phyloP scores from a whole-genome alignment of 1,140 invertebrate species.

The Coenobita brevimanus region DNA sequence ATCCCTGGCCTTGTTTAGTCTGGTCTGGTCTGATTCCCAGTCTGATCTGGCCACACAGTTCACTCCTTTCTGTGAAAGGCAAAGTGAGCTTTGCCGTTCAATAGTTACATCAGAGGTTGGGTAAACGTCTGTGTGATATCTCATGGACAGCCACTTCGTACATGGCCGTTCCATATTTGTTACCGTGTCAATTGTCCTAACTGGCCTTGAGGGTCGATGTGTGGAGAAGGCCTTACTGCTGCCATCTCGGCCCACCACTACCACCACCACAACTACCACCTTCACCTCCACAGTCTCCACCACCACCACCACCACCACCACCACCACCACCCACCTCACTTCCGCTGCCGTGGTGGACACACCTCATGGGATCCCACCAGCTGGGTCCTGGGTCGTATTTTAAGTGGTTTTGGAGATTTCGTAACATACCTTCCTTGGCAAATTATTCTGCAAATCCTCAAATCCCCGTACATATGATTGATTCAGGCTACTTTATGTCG shows the following conservation, averaged over 20 bases:
- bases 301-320: not conserved
- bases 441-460: too few species aligned
- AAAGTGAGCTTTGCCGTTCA: slow-evolving; percentile 46
- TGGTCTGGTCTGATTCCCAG: too few species aligned
- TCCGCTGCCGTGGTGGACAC: too few species aligned
- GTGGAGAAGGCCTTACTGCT: slow-evolving; percentile 19
- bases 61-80: slow-evolving; percentile 60
- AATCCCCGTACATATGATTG: too few species aligned
- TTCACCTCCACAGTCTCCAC: slow-evolving; percentile 8
- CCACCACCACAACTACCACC: not conserved
- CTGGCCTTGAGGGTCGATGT: slow-evolving; percentile 18
- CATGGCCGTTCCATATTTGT: slow-evolving; percentile 46
- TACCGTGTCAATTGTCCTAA: slow-evolving; percentile 25
- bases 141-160: slow-evolving; percentile 40
- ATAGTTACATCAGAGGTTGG: slow-evolving; percentile 24
- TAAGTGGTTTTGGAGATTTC: too few species aligned
- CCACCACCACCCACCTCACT: too few species aligned
- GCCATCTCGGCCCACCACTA: slow-evolving; percentile 18
- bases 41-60: slow-evolving; percentile 4
- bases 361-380: too few species aligned
- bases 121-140: slow-evolving; percentile 41
- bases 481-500: too few species aligned
- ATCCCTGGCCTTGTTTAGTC: too few species aligned
- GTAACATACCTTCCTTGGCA: too few species aligned
- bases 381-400: too few species aligned